Percentiles rank a stretch among this genome's conserved stretches.
Conservation (phyloP, 2,113 vertebrate genomes). For the Callocephalon fimbriatum region DNA sequence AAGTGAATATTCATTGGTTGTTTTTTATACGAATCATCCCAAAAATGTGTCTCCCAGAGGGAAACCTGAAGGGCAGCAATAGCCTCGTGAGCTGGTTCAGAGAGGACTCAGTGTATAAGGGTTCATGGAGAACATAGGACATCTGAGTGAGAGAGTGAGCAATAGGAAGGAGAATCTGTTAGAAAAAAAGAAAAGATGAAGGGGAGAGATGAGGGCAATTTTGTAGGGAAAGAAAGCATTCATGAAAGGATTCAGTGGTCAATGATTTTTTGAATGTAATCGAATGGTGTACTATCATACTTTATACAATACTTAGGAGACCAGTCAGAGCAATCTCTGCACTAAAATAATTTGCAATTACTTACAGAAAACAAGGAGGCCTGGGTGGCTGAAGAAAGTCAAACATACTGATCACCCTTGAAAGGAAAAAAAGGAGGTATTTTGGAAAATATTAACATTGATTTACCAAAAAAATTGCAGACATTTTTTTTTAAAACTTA, state of each 20-base stretch:
- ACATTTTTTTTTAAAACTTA: background rate
- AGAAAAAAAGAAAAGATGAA: background rate
- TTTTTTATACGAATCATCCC: background rate
- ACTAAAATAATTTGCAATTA: background rate
- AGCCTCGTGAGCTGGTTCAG: fast-evolving
- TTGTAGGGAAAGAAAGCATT: fast-evolving
- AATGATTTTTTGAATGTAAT: background rate
- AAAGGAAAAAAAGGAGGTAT: background rate
- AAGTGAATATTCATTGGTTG: background rate
- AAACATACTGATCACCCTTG: fast-evolving
- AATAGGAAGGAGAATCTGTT: background rate
- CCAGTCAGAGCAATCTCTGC: background rate
- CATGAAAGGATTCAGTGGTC: background rate
- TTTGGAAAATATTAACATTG: background rate
- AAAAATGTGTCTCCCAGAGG: background rate
- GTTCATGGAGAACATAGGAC: fast-evolving
- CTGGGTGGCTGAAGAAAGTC: background rate
- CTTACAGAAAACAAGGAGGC: background rate
- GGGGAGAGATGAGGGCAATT: background rate
- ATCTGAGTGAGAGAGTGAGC: fast-evolving
- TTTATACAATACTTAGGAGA: background rate
- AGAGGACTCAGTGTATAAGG: fast-evolving
- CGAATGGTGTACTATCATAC: fast-evolving
- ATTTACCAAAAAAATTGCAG: background rate
- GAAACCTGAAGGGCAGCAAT: background rate